Evolutionary conservation across 2,113 vertebrate species (phyloP).

Genomic region (Salvelinus alpinus): DNA sequence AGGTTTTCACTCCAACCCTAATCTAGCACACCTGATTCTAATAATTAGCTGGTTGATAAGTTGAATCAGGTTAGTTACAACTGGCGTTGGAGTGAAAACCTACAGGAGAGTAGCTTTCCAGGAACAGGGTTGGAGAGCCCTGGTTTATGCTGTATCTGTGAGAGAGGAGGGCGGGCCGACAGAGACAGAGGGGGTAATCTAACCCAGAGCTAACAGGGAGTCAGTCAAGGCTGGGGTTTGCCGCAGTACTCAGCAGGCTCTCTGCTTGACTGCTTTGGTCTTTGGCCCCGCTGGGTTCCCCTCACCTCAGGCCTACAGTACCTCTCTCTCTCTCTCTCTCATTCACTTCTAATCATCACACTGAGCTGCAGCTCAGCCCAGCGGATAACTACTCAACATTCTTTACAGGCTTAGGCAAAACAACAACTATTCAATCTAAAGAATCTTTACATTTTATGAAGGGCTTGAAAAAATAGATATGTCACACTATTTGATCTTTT

Average conservation of each 20-base stretch:
- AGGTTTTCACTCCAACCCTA: too few species aligned
- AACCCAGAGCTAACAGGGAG: not conserved
- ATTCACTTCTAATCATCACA: not conserved
- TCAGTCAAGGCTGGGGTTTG: not conserved
- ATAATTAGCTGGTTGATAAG: too few species aligned
- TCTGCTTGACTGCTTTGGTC: not conserved
- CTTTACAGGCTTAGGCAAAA: not conserved
- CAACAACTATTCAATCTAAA: not conserved
- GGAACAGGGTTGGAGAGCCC: too few species aligned
- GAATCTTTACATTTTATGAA: not conserved
- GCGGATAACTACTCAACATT: not conserved
- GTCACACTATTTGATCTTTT: not conserved
- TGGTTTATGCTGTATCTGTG: not conserved
- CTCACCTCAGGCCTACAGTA: not conserved
- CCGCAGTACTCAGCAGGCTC: conserved; percentile 21
- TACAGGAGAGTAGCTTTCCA: too few species aligned
- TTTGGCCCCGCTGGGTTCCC: not conserved
- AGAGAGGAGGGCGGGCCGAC: not conserved
- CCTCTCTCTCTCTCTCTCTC: not conserved
- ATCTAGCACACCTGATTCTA: too few species aligned
- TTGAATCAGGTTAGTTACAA: too few species aligned
- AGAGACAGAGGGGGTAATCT: not conserved
- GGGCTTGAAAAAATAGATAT: not conserved
- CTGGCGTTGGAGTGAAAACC: too few species aligned
- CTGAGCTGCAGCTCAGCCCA: not conserved